Conservation (phyloP, 1,140 invertebrate species). For the Brachionus angularis region DNA sequence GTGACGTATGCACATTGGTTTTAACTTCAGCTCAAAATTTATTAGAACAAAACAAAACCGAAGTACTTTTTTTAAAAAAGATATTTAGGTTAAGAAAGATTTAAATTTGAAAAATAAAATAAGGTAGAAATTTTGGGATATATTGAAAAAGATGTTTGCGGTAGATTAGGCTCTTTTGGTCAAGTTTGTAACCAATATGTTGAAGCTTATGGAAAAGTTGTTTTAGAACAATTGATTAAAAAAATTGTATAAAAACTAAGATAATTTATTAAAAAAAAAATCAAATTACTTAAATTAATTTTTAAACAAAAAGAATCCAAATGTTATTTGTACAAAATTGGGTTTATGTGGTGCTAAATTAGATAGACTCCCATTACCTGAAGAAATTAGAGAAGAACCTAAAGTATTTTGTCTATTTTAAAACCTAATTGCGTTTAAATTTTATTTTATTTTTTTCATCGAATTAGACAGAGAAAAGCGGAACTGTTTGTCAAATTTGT, state of each 20-base stretch:
- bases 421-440: too few species aligned
- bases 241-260: too few species aligned
- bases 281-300: too few species aligned
- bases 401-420: background rate
- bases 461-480: background rate
- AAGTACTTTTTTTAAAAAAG: background rate
- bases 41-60: constrained; percentile 35
- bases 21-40: constrained; percentile 18
- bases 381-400: background rate
- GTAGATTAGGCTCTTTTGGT: background rate
- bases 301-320: too few species aligned
- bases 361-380: background rate
- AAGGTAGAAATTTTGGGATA: constrained; percentile 6
- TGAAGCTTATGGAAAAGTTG: constrained; percentile 2
- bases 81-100: too few species aligned
- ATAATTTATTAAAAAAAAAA: too few species aligned
- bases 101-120: background rate
- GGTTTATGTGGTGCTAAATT: constrained; percentile 21
- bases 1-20: constrained; percentile 13
- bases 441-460: background rate
- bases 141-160: constrained; percentile 24
- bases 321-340: constrained; percentile 6
- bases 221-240: background rate
- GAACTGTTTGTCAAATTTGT: constrained; percentile 38
- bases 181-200: constrained; percentile 27